These are phyloP conservation scores for Sturnus vulgaris DNA, from an alignment of 2,113 vertebrate genomes.

Conservation along the genomic window DNA sequence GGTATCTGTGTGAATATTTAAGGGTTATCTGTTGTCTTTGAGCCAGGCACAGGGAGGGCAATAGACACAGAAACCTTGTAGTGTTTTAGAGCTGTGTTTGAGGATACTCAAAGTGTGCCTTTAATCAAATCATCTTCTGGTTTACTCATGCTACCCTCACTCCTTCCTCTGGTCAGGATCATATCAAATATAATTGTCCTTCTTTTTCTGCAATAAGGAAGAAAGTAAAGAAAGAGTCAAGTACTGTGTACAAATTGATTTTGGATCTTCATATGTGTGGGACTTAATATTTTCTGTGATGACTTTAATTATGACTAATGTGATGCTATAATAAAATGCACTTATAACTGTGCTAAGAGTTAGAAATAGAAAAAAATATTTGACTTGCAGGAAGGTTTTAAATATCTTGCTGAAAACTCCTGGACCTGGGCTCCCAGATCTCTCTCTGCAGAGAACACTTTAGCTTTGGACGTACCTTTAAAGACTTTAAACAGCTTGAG, in stretches of 20 bases:
- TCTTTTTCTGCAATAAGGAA: background rate
- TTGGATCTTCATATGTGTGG: background rate
- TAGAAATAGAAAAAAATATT: background rate
- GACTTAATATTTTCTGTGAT: background rate
- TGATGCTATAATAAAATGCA: background rate
- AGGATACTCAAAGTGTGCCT: background rate
- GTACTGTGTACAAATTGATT: background rate
- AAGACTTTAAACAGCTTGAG: constrained; percentile 77
- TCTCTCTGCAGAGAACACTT: constrained; percentile 59
- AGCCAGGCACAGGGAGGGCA: background rate
- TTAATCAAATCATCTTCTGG: background rate
- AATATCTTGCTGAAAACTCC: constrained; percentile 40
- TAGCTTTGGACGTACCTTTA: constrained; percentile 67
- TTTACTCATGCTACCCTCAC: background rate
- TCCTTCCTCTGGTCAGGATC: background rate
- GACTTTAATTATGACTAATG: background rate
- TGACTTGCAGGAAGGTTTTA: background rate
- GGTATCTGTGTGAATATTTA: background rate
- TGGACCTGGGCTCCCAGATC: constrained; percentile 37
- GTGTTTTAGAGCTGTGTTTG: background rate
- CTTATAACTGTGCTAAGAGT: background rate
- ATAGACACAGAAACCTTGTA: background rate
- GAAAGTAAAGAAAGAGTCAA: background rate
- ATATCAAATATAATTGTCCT: background rate
- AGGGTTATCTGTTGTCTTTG: background rate